Percentiles rank a stretch among this genome's conserved stretches.
Conservation (phyloP, 1,140 invertebrate species). For the Euschistus heros region DNA sequence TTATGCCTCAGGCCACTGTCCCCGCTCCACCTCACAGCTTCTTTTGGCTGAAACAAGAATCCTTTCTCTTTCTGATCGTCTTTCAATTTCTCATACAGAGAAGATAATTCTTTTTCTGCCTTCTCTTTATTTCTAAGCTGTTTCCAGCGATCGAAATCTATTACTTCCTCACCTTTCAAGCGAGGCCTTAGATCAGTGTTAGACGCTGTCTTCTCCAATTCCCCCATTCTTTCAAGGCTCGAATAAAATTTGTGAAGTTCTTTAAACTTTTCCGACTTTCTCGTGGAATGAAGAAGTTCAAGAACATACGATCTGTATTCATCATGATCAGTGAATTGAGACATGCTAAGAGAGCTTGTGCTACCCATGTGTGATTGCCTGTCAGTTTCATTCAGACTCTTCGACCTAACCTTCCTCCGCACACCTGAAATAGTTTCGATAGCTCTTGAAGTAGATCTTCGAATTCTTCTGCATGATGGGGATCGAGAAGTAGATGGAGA, state of each 20-base stretch:
- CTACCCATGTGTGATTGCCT: constrained; percentile 34
- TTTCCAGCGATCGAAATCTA: constrained; percentile 80
- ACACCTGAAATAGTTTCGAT: constrained; percentile 32
- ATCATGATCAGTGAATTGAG: constrained; percentile 37
- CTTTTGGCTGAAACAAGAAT: constrained; percentile 64
- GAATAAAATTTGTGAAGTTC: constrained; percentile 78
- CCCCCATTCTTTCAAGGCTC: constrained; percentile 70
- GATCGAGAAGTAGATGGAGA: constrained; percentile 47
- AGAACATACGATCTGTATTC: constrained; percentile 59
- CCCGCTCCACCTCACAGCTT: constrained; percentile 56
- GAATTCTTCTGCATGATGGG: constrained; percentile 51
- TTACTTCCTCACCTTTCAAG: constrained; percentile 55
- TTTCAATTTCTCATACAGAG: constrained; percentile 65
- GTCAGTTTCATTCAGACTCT: constrained; percentile 41
- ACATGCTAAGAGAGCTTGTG: constrained; percentile 37
- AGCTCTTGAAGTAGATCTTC: constrained; percentile 36
- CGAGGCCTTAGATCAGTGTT: constrained; percentile 55
- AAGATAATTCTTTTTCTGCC: constrained; percentile 68
- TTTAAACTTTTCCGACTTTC: constrained; percentile 67
- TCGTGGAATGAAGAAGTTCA: constrained; percentile 58
- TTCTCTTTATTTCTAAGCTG: constrained; percentile 63
- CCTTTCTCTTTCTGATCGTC: constrained; percentile 70
- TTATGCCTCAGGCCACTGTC: constrained; percentile 70
- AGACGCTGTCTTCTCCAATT: constrained; percentile 66
- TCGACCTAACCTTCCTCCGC: constrained; percentile 41